Evolutionary conservation across 2,113 vertebrate species (phyloP).

Genomic region (Nicator chloris): DNA sequence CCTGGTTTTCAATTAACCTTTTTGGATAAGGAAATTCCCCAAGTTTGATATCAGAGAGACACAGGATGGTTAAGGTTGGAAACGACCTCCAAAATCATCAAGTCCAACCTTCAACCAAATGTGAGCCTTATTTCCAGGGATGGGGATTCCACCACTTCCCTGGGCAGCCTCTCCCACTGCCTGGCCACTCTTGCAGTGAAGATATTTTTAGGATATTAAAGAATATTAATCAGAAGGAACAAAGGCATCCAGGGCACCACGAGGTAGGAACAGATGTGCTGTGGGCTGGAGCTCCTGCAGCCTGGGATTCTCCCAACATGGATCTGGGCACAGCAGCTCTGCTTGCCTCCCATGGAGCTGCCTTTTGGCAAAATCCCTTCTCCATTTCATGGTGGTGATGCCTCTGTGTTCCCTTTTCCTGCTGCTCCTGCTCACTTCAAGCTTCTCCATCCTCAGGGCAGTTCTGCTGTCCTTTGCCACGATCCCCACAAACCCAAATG

Average conservation of each 20-base stretch:
- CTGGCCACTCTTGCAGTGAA: not conserved
- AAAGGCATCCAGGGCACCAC: not conserved
- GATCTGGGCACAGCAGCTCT: not conserved
- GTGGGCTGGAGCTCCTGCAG: not conserved
- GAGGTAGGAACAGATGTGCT: not conserved
- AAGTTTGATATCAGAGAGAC: not conserved
- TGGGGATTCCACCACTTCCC: not conserved
- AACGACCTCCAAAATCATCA: not conserved
- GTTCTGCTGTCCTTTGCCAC: not conserved
- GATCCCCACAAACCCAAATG: not conserved
- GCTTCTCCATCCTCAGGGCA: not conserved
- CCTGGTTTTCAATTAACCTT: not conserved
- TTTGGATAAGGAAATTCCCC: not conserved
- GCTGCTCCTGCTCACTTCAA: not conserved
- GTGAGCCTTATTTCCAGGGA: not conserved
- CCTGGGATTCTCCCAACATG: accelerated
- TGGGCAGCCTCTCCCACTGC: not conserved
- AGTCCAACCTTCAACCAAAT: not conserved
- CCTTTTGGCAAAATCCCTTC: not conserved
- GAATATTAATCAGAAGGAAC: not conserved
- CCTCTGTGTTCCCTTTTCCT: not conserved
- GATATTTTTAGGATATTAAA: not conserved
- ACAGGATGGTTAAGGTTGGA: not conserved
- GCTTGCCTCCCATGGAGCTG: not conserved
- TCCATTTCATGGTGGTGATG: not conserved